phyloP scores from a whole-genome alignment of 1,140 invertebrate species.

The Ridgeia piscesae region DNA sequence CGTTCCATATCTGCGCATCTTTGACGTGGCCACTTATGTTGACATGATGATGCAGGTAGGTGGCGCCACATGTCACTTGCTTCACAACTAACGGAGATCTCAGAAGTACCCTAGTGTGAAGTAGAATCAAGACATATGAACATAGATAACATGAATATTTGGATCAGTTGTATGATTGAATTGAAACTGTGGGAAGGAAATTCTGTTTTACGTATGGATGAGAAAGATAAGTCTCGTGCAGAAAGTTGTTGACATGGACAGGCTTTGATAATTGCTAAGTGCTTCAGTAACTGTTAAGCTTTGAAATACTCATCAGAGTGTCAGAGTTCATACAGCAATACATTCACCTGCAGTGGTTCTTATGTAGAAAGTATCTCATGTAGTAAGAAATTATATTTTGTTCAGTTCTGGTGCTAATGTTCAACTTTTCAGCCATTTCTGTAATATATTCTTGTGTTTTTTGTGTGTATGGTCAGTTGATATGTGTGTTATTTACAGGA shows the following conservation, averaged over 20 bases:
- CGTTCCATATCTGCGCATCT: slow-evolving; percentile 70
- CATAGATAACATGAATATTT: background rate
- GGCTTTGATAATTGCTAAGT: too few species aligned
- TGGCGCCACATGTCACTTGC: slow-evolving; percentile 21
- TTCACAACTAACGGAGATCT: background rate
- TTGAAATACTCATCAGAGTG: too few species aligned
- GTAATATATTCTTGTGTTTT: too few species aligned
- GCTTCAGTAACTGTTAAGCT: too few species aligned
- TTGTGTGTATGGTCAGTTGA: background rate
- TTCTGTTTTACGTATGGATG: too few species aligned
- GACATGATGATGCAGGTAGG: slow-evolving; percentile 62
- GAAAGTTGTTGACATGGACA: too few species aligned
- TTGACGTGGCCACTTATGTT: slow-evolving; percentile 69
- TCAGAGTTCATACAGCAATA: too few species aligned
- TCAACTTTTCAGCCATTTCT: background rate
- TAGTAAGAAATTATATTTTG: background rate
- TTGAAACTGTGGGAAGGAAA: too few species aligned
- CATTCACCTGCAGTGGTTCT: too few species aligned
- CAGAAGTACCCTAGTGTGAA: background rate
- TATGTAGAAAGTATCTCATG: background rate
- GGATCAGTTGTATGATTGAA: too few species aligned
- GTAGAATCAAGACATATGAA: background rate
- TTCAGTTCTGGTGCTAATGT: background rate
- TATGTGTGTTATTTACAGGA: slow-evolving; percentile 63
- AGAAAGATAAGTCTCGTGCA: too few species aligned